phyloP scores from a whole-genome alignment of 2,888 invertebrate genomes.

The Ochropleura leucogaster region DNA sequence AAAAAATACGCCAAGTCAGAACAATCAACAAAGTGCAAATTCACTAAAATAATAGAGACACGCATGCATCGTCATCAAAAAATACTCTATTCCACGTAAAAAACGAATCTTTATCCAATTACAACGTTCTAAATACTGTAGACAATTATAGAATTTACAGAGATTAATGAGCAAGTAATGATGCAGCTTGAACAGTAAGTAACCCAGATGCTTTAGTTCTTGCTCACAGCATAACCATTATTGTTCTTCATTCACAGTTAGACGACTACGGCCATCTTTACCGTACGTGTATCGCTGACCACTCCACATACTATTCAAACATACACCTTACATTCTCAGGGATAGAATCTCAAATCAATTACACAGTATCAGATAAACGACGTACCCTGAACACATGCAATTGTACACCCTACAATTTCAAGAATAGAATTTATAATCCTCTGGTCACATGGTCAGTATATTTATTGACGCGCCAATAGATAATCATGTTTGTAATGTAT shows the following conservation, averaged over 20 bases:
- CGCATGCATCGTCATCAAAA: slow-evolving; percentile 3
- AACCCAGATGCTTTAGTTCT: slow-evolving; percentile 68
- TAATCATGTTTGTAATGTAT: slow-evolving; percentile 56
- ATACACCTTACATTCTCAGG: slow-evolving; percentile 28
- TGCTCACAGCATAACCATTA: slow-evolving; percentile 67
- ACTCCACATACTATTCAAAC: slow-evolving; percentile 50
- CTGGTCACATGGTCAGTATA: slow-evolving; percentile 33
- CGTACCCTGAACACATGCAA: slow-evolving; percentile 50
- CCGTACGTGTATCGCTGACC: slow-evolving; percentile 80
- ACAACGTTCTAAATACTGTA: slow-evolving; percentile 35
- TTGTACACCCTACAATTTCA: slow-evolving; percentile 20
- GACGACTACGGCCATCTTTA: slow-evolving; percentile 73
- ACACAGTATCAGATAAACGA: slow-evolving; percentile 29
- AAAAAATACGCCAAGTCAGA: background rate
- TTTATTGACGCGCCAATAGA: slow-evolving; percentile 58
- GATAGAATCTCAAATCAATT: slow-evolving; percentile 43
- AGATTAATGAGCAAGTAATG: slow-evolving; percentile 39
- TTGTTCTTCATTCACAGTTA: slow-evolving; percentile 77
- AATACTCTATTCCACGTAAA: slow-evolving; percentile 8
- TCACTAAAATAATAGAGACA: background rate
- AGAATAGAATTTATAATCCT: slow-evolving; percentile 45
- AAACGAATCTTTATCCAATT: slow-evolving; percentile 24
- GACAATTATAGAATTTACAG: slow-evolving; percentile 46
- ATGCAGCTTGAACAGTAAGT: slow-evolving; percentile 58
- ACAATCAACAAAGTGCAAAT: background rate